Base-by-base conservation (phyloP, 2,888 invertebrate species). In the Agrypnus murinus region DNA sequence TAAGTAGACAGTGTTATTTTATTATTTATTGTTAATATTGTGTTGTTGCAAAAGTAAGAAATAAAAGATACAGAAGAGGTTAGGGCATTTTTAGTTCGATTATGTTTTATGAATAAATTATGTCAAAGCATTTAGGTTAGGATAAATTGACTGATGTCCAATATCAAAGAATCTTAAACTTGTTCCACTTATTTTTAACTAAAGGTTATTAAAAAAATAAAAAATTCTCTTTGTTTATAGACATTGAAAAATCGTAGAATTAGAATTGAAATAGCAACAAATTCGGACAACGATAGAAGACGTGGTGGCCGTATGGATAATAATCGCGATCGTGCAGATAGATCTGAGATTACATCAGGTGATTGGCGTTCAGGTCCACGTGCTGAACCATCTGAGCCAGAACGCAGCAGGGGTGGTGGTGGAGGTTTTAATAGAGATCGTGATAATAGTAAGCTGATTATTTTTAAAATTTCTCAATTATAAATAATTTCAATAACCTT, bases 211-310 rank as follows among this genome's bases (percentile, higher is more conserved):
- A 46, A 38, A n/a, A 38, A 10, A 38, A 38, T 38, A 7, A n/a
- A n/a, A n/a, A n/a, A n/a, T n/a, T n/a, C n/a, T n/a, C n/a, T 25
- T 25, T 25, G 25, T 25, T 38, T 58, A 6, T 14, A 93, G 93
- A 89, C 88, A 73, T 89, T 96, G 78, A 91, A 93, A 82, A 92
- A 90, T 62, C 88, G 95, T 76, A 88, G 93, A 68, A 92, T 95
- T 76, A 90, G 94, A 80, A 94, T 95, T 83, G 94, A 95, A 80
- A 89, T 95, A 9, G 92, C 94, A 2, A 92, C 91, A 71, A 92
- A 91, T 79, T 90, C 90, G 77, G 93, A 92, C 74, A 91, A 92
- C 77, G 91, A 92, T 43, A 84, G 88, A 40, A 89, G 92, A 79
- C 88, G 89, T 17, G 87, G 90, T 57, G 86, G 84, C 7, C 84